Base-by-base conservation (phyloP, 2,113 vertebrate species). In the Brachyhypopomus occidentalis region DNA sequence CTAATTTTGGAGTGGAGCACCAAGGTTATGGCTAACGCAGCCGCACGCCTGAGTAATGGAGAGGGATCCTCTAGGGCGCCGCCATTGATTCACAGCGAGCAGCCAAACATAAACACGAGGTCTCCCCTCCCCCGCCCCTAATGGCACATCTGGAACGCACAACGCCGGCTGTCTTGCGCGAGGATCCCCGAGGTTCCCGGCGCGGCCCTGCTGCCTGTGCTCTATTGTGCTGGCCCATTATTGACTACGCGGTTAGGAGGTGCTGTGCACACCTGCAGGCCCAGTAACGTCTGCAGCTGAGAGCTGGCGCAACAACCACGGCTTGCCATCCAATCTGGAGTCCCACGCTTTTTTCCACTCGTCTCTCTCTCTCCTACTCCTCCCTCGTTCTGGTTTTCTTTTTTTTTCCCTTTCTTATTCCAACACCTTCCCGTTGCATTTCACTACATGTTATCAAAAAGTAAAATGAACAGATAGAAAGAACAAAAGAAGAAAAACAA, bases 181-280 rank as follows among this genome's bases (percentile, higher is more conserved):
- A 63, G 17, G 45, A 52, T 52, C 64, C 30, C 69, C 12, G n/a
- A 60, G 17, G 70, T 20, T 80, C 72, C 67, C 34, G 25, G 71
- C 48, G 41, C 27, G 56, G 67, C 56, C 66, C 38, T 74, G 58
- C 66, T 58, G 30, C n/a, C 71, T 27, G 1, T 41, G 77, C 67
- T 30, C 36, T 23, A 45, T 23, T 52, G 12, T 2, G 8, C 45
- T 11, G 12, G 12, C 11, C 45, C 45, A 9, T 52, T 52, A 14
- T 11, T 52, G 45, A 14, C 41, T 45, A 84, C 71, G 56, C 62
- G 48, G 59, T 81, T 22, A 30, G 30, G 0, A 80, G 81, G 75
- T 85, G 84, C 85, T 85, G 84, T 75, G 85, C 88, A 84, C 45
- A 83, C 70, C 83, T 84, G 84, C 83, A 74, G 86, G 85, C 83